Evolutionary conservation across 2,113 vertebrate species (phyloP).

Genomic region (Microtus pennsylvanicus): DNA sequence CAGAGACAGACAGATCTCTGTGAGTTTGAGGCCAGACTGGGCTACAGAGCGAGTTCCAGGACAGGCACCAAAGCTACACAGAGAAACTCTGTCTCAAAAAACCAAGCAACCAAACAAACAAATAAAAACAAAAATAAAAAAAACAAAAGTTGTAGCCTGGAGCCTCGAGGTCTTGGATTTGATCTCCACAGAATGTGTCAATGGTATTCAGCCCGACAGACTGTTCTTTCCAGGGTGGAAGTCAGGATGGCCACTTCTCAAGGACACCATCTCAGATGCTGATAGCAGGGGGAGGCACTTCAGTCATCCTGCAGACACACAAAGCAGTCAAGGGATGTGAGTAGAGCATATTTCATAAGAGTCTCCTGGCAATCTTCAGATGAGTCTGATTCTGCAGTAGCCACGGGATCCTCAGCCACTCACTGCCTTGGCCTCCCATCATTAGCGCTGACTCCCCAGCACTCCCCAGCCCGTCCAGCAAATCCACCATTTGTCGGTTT

Average conservation of each 20-base stretch:
- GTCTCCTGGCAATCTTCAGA: neutral
- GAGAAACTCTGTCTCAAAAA: no score
- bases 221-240: neutral
- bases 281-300: neutral
- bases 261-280: neutral
- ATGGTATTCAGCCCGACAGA: neutral
- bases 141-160: neutral
- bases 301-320: constrained; percentile 74
- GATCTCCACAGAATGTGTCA: neutral
- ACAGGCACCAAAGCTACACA: no score
- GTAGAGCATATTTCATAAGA: neutral
- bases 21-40: no score
- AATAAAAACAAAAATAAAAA: neutral
- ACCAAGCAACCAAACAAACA: no score
- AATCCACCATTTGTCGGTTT: neutral
- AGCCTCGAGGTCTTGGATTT: neutral
- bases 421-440: neutral
- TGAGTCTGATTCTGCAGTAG: fast-evolving
- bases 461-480: neutral
- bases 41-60: no score
- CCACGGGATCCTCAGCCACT: neutral
- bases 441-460: neutral
- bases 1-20: no score
- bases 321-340: neutral
- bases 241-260: neutral